A percentile compares a stretch with the other conserved stretches of the same genome.
phyloP scores from a whole-genome alignment of 64 coral and sea anemone genomes.

The Dendronephthya gigantea region DNA sequence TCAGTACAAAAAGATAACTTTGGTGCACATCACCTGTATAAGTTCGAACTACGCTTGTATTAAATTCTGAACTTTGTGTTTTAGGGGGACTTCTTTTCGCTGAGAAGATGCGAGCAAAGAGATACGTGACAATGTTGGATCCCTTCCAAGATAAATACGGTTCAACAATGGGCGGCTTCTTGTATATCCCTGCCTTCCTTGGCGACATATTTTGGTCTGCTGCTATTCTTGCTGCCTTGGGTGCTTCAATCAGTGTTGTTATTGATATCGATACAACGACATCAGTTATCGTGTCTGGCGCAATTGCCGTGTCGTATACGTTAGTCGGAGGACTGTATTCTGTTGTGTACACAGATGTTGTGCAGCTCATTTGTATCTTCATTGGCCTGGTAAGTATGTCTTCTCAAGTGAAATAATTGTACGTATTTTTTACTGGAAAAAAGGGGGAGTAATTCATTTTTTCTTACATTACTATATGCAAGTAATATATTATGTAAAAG shows the following conservation, averaged over 20 bases:
- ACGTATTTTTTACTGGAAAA: no score
- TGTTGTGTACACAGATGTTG: constrained; percentile 59
- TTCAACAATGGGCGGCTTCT: constrained; percentile 41
- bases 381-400: constrained; percentile 53
- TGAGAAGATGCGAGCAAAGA: not conserved
- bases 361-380: constrained; percentile 56
- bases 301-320: constrained; percentile 60
- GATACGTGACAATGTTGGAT: constrained; percentile 65
- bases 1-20: not conserved
- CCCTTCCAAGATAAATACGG: constrained; percentile 80
- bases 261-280: constrained; percentile 33
- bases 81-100: not conserved
- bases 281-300: constrained; percentile 53
- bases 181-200: constrained; percentile 43
- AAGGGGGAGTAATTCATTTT: no score
- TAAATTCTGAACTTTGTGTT: not conserved
- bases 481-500: no score
- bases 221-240: constrained; percentile 60
- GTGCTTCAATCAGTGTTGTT: constrained; percentile 70
- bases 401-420: no score
- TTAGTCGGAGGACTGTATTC: constrained; percentile 58
- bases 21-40: not conserved
- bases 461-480: no score
- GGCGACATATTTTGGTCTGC: constrained; percentile 59
- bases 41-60: not conserved